Conservation (phyloP, 2,888 invertebrate genomes). For the Drosophila fulvimacula region DNA sequence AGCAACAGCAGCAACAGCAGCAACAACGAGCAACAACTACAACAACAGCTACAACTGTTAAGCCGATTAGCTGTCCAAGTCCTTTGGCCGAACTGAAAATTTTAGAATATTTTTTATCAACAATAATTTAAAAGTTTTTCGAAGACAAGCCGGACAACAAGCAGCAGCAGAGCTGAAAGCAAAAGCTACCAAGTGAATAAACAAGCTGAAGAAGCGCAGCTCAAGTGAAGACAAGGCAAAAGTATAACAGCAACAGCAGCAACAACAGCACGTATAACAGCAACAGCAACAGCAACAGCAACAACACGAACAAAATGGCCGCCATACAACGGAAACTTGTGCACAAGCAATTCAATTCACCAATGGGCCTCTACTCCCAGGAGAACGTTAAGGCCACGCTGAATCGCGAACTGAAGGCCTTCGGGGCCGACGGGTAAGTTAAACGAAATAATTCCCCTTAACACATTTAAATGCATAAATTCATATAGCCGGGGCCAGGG, state of each 20-base stretch:
- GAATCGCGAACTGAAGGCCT: conserved; percentile 90
- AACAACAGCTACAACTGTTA: conserved; percentile 35
- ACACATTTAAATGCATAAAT: conserved; percentile 77
- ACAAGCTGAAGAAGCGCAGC: conserved; percentile 39
- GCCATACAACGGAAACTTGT: conserved; percentile 89
- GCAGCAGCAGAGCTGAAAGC: conserved; percentile 12
- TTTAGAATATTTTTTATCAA: conserved; percentile 75
- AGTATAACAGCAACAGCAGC: conserved; percentile 30
- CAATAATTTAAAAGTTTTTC: conserved; percentile 77
- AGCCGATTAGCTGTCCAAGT: conserved; percentile 53
- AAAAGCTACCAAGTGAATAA: conserved; percentile 35
- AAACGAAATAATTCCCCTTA: conserved; percentile 58
- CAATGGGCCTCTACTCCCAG: conserved; percentile 93
- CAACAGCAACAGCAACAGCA: conserved; percentile 20
- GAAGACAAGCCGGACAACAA: conserved; percentile 52
- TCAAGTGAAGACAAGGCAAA: conserved; percentile 46
- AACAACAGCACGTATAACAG: conserved; percentile 17
- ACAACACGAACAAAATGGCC: conserved; percentile 87
- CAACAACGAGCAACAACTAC: conserved; percentile 22
- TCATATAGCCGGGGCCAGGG: conserved; percentile 46
- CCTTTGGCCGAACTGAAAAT: conserved; percentile 35
- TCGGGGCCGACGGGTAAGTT: conserved; percentile 92
- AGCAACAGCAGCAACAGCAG: conserved; percentile 20
- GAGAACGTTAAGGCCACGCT: conserved; percentile 92
- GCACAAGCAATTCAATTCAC: conserved; percentile 96